Conservation (phyloP, 2,797 vertebrate species). For the Tamandua tetradactyla region DNA sequence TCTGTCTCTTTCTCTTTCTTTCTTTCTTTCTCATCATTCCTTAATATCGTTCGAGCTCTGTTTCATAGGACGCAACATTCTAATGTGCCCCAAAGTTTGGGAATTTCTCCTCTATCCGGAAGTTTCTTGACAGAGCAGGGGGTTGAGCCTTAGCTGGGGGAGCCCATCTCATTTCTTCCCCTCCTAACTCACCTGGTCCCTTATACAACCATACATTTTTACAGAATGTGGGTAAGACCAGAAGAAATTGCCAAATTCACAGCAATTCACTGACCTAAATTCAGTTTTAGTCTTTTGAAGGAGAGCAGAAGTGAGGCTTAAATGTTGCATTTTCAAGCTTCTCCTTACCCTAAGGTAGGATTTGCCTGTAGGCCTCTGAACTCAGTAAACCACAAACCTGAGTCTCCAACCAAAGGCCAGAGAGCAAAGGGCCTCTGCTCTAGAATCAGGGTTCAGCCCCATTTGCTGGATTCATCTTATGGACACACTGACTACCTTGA, state of each 20-base stretch:
- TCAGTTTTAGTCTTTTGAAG: constrained; percentile 14
- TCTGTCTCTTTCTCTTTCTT: no score
- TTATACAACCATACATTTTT: constrained; percentile 19
- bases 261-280: constrained; percentile 65
- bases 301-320: background rate
- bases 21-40: no score
- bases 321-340: background rate
- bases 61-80: no score
- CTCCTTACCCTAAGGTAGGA: background rate
- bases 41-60: no score
- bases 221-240: constrained; percentile 58
- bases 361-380: background rate
- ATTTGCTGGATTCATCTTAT: background rate
- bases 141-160: background rate
- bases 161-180: background rate
- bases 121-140: background rate
- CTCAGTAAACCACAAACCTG: background rate
- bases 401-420: background rate
- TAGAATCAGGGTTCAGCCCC: background rate
- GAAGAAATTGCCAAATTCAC: constrained; percentile 11
- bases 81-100: background rate
- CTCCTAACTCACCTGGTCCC: background rate
- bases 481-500: background rate
- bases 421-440: background rate
- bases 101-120: background rate